These are phyloP conservation scores for Calliphora vicina DNA, from an alignment of 1,140 invertebrate species.

Conservation along the genomic window DNA sequence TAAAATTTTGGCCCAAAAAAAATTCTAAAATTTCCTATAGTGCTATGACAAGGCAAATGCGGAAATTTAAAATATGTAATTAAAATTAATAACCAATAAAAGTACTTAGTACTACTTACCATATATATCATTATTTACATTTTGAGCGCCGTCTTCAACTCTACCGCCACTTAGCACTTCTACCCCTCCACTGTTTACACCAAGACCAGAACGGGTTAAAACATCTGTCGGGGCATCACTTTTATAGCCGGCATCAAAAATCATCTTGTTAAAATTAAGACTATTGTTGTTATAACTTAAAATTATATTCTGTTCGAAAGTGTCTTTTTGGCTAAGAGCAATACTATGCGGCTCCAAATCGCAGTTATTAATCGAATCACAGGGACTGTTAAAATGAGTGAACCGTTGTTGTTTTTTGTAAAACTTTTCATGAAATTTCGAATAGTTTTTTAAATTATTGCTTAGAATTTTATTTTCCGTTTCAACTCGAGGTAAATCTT, in stretches of 20 bases:
- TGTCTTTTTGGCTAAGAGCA: not conserved
- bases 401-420: not conserved
- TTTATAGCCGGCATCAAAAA: not conserved
- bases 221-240: conserved; percentile 48
- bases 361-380: not conserved
- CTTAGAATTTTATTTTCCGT: not conserved
- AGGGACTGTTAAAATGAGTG: not conserved
- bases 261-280: not conserved
- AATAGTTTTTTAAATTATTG: conserved; percentile 6
- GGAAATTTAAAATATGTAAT: too few species aligned
- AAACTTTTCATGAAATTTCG: not conserved
- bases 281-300: conserved; percentile 2
- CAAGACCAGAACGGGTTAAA: not conserved
- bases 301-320: not conserved
- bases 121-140: not conserved
- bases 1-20: too few species aligned
- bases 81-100: too few species aligned
- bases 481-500: not conserved
- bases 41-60: too few species aligned
- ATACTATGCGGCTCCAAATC: not conserved
- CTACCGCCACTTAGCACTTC: not conserved
- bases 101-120: not conserved
- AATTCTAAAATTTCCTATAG: too few species aligned
- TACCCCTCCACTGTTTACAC: not conserved
- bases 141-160: not conserved